Base-by-base conservation (phyloP, 2,888 invertebrate genomes). In the Drepanosiphum platanoidis region DNA sequence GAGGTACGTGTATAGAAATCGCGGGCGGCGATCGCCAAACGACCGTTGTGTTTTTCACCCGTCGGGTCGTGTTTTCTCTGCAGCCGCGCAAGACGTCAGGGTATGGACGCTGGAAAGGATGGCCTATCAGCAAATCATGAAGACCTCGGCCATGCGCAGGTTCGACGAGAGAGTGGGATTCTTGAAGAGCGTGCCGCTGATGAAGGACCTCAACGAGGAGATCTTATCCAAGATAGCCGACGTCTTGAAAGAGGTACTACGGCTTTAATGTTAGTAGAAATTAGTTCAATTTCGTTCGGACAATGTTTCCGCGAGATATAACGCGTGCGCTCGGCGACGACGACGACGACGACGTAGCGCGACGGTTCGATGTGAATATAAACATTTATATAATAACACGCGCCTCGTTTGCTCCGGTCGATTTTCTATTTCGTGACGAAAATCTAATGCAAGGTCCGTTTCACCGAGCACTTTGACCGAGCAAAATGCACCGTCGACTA, bases 51-150 rank as follows among this genome's bases (percentile, higher is more conserved):
- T 32, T 32, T 27, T 3, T n/a, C n/a, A 18, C 22, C 7, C 22
- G 32, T n/a, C 7, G 11, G 11, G 13, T 39, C 4, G n/a, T 11
- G 39, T 32, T 80, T 81, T 71, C 82, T 87, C 90, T 89, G 84
- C 89, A 94, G 94, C 93, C 39, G 90, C 93, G 77, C 91, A 91
- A 2, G 91, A 92, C 88, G 92, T 93, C 58, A 91, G 92, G 88
- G 92, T 94, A 86, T 94, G 94, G 94, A 93, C 93, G 46, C 90
- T 94, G 88, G 94, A 94, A 88, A 89, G 94, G 79, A 90, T 92
- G 87, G 92, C 93, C 22, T 94, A 94, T 90, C 94, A 94, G 89
- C 91, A 92, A 87, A 93, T 94, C 42, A 94, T 94, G 94, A 93
- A 93, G 90, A 91, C 93, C 86, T 93, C 93, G 0, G 94, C 94